Conservation (phyloP, 2,113 vertebrate genomes). For the Urocynchramus pylzowi region DNA sequence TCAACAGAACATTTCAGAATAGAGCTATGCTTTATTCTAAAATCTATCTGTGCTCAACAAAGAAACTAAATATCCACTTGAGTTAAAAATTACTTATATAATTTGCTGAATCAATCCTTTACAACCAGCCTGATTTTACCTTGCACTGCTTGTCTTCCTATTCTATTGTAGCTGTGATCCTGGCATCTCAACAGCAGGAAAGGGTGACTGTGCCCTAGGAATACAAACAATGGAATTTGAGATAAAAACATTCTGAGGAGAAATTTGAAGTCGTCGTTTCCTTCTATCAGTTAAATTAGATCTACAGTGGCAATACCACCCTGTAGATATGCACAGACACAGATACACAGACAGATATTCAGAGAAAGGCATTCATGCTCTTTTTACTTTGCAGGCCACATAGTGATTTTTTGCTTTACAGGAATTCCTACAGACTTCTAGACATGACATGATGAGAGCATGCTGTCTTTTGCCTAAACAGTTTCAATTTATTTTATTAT, state of each 20-base stretch:
- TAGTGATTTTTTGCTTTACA: not conserved
- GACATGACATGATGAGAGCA: not conserved
- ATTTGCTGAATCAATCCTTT: not conserved
- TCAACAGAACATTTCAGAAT: not conserved
- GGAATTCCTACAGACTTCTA: slow-evolving; percentile 15
- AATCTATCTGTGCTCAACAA: not conserved
- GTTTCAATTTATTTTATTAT: slow-evolving; percentile 6
- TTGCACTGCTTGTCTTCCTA: not conserved
- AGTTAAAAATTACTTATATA: not conserved
- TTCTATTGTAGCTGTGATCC: not conserved
- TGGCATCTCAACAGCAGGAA: not conserved
- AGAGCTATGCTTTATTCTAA: not conserved
- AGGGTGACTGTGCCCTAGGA: not conserved
- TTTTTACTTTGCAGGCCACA: not conserved
- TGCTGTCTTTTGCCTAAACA: not conserved
- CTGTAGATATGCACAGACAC: not conserved
- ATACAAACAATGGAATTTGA: not conserved
- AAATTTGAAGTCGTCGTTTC: not conserved
- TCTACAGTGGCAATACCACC: not conserved
- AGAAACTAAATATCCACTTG: not conserved
- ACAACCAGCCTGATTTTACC: not conserved
- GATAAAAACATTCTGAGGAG: not conserved
- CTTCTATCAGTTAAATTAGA: not conserved
- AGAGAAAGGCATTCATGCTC: not conserved
- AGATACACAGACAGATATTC: not conserved